Evolutionary conservation across 2,888 invertebrate genomes (phyloP).

Genomic region (Penaeus monodon): DNA sequence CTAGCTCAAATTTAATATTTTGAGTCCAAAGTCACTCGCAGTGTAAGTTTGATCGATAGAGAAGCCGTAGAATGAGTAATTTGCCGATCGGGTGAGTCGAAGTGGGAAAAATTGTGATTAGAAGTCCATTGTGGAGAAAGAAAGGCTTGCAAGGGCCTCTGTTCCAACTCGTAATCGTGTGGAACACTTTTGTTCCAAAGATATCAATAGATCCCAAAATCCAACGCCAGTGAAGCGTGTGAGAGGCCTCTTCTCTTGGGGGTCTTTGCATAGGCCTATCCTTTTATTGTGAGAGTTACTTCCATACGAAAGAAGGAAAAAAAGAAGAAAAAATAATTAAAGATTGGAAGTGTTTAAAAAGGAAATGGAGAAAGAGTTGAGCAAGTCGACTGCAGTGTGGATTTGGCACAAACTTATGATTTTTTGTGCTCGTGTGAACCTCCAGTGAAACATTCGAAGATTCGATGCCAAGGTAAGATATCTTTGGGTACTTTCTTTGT

Average conservation of each 20-base stretch:
- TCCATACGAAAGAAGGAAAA: not conserved
- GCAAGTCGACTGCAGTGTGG: constrained; percentile 27
- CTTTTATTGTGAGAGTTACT: constrained; percentile 28
- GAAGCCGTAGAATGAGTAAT: constrained; percentile 38
- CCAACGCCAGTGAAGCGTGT: constrained; percentile 19
- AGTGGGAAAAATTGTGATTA: constrained; percentile 34
- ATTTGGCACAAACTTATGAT: constrained; percentile 39
- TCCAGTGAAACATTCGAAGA: constrained; percentile 6
- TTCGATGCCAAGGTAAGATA: constrained; percentile 44
- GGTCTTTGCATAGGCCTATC: constrained; percentile 23
- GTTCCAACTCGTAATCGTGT: constrained; percentile 47
- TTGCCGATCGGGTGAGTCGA: constrained; percentile 20
- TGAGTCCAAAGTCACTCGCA: constrained; percentile 28
- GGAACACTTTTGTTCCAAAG: constrained; percentile 17
- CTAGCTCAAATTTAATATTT: constrained; percentile 36
- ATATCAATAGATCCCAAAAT: constrained; percentile 6
- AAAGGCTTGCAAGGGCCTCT: constrained; percentile 38
- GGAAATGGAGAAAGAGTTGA: constrained; percentile 46
- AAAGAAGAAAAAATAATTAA: not conserved
- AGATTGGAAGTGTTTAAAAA: constrained; percentile 3
- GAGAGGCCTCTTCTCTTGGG: not conserved
- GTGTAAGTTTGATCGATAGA: constrained; percentile 24
- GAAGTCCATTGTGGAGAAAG: constrained; percentile 43
- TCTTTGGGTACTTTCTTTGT: not conserved
- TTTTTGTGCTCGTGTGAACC: constrained; percentile 36